Evolutionary conservation across 2,797 vertebrate species (phyloP).

Genomic region (Paramormyrops hopkinsi): DNA sequence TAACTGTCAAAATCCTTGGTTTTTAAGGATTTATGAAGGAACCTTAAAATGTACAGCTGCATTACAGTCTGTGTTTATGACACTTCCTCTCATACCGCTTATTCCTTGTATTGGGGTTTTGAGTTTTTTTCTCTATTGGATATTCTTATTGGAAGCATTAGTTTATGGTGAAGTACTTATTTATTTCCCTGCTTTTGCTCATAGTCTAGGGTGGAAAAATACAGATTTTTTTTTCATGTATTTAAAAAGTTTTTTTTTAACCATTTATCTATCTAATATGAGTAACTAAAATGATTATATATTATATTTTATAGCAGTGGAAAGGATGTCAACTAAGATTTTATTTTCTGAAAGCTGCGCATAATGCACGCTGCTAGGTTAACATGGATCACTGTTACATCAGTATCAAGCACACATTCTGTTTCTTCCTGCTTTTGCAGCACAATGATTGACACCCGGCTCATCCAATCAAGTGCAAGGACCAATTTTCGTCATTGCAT

Average conservation of each 20-base stretch:
- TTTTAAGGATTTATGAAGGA: neutral
- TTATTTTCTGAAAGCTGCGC: neutral
- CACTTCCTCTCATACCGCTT: neutral
- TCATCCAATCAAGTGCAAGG: neutral
- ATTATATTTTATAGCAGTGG: neutral
- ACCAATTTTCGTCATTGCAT: neutral
- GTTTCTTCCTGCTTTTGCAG: constrained; percentile 3
- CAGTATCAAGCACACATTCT: neutral
- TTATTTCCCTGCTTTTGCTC: neutral
- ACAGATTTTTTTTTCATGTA: neutral
- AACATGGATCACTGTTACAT: neutral
- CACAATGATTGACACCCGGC: neutral
- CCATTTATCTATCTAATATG: neutral
- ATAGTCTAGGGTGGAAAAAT: neutral
- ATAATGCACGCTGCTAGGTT: neutral
- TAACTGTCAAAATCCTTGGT: neutral
- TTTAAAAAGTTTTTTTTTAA: neutral
- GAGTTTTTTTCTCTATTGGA: neutral
- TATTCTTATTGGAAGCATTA: neutral
- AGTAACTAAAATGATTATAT: neutral
- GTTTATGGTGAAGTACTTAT: neutral
- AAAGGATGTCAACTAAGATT: neutral
- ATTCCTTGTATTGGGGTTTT: neutral
- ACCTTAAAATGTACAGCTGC: neutral
- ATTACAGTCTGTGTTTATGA: neutral